A percentile compares a stretch with the other conserved stretches of the same genome.
Conservation (phyloP, 2,113 vertebrate genomes). For the Ramphastos sulfuratus region DNA sequence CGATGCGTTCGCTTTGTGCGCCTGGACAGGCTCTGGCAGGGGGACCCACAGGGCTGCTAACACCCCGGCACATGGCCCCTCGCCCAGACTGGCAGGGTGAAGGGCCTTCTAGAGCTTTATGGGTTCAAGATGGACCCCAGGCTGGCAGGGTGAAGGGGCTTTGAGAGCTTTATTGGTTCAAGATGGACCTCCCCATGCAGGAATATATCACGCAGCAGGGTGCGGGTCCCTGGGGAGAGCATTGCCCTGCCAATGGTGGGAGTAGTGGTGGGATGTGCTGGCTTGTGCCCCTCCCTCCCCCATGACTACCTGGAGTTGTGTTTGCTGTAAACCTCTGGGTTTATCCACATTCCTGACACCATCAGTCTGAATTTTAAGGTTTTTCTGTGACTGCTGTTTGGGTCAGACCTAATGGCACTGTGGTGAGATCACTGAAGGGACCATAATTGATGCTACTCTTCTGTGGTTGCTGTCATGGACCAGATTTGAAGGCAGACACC, state of each 20-base stretch:
- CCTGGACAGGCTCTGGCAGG: constrained; percentile 10
- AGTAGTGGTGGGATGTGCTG: rapidly evolving
- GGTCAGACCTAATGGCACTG: not conserved
- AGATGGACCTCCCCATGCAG: not conserved
- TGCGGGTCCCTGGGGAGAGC: not conserved
- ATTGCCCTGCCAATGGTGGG: not conserved
- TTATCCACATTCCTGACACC: not conserved
- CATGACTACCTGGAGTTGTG: not conserved
- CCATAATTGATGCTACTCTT: rapidly evolving
- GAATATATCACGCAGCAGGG: not conserved
- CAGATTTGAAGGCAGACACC: not conserved
- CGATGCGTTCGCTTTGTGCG: constrained; percentile 52
- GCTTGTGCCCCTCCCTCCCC: rapidly evolving
- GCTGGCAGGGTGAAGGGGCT: not conserved
- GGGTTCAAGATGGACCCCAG: not conserved
- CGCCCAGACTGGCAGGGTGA: not conserved
- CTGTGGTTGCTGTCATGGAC: rapidly evolving
- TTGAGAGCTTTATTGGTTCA: not conserved
- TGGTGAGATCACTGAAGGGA: rapidly evolving
- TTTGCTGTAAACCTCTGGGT: not conserved
- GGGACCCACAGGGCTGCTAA: constrained; percentile 1
- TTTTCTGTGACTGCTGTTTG: rapidly evolving
- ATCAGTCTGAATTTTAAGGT: not conserved
- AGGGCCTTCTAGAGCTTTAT: not conserved
- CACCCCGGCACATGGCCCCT: not conserved